Evolutionary conservation across 1,140 invertebrate genomes (phyloP), one percentile per base, ranked within the genome.

Genomic region (Lasioglossum albipes): DNA sequence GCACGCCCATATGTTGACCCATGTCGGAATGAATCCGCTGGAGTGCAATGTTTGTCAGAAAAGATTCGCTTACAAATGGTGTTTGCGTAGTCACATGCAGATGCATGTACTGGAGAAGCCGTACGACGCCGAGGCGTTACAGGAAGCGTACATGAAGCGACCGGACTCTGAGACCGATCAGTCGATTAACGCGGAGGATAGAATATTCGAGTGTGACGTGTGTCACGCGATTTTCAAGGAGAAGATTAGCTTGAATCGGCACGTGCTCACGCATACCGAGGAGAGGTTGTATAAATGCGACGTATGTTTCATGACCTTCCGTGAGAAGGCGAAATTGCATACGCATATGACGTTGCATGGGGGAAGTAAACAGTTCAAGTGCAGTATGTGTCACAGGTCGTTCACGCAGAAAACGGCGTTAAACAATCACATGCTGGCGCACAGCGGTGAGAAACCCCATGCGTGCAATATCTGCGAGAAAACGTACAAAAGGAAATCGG

Each of bases 311-410:
- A 93, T 93, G 70, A 91, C 91, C 2, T 95, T 95, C 84, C 92
- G 92, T 54, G 90, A 92, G 49, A 92, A 90, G 94, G 96, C 86
- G 5, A 91, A 92, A 89, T 89, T 96, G n/a, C 93, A 95, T 82
- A 95, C 95, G 74, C 96, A 96, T 86, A 95, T 96, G 71, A 90
- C 95, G 72, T 95, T 96, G 73, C 96, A 96, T 86, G 95, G 95
- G 7, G 95, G 94, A 18, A 95, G 95, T 85, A 94, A 96, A 82
- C 96, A 96, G 9, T 96, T 96, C 90, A 95, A 96, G 74, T 97
- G 96, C 92, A 95, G 95, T 0, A 83, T 93, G 78, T 94, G 93
- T 84, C 84, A 90, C 20, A 88, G 90, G 75, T 84, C 90, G 7
- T 93, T 93, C 54, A 81, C 84, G 0, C 91, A 92, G 61, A 91